Evolutionary conservation across 1,140 invertebrate species (phyloP).

Genomic region (Musca domestica): DNA sequence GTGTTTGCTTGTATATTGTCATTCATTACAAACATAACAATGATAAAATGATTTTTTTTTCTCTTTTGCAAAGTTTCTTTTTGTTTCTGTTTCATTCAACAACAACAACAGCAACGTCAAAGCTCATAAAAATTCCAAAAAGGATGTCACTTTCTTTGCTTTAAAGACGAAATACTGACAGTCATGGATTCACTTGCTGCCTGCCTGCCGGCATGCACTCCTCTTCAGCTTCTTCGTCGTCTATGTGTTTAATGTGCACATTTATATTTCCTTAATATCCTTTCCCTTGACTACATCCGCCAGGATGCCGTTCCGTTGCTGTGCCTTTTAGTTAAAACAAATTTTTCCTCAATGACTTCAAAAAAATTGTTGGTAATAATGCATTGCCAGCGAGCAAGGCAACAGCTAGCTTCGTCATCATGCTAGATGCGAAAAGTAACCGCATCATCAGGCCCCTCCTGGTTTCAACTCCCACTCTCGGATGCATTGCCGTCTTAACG

Average conservation of each 20-base stretch:
- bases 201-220: too few relatives aligned
- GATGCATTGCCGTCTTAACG: too few relatives aligned
- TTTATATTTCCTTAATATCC: too few relatives aligned
- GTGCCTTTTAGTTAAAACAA: too few relatives aligned
- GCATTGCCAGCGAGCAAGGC: background rate
- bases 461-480: too few relatives aligned
- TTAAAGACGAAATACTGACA: background rate
- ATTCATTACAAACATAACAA: background rate
- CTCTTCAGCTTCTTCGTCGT: too few relatives aligned
- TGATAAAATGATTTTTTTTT: constrained; percentile 5
- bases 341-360: background rate
- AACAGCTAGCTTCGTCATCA: background rate
- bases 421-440: background rate
- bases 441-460: too few relatives aligned
- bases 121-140: background rate
- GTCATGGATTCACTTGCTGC: background rate
- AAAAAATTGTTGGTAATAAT: background rate
- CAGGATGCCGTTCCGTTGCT: too few relatives aligned
- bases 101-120: too few relatives aligned
- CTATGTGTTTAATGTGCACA: too few relatives aligned
- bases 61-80: background rate
- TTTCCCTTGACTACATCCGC: too few relatives aligned
- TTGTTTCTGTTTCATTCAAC: too few relatives aligned
- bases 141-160: background rate
- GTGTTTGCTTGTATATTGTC: background rate